Evolutionary conservation across 2,797 vertebrate genomes (phyloP).

Genomic region (Sebastes itinus): DNA sequence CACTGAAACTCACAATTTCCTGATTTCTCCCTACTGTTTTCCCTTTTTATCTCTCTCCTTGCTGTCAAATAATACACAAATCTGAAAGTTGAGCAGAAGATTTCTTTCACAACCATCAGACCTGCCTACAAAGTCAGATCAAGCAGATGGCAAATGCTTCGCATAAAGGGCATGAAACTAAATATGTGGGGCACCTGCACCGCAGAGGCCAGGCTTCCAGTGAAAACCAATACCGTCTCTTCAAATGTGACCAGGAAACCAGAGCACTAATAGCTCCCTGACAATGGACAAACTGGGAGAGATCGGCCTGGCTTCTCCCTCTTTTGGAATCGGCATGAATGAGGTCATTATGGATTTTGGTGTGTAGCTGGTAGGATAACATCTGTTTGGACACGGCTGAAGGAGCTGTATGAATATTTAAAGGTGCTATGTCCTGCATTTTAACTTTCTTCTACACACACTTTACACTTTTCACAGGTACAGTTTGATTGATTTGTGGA

Average conservation of each 20-base stretch:
- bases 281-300: constrained; percentile 61
- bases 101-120: constrained; percentile 43
- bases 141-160: constrained; percentile 75
- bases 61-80: constrained; percentile 39
- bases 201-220: constrained; percentile 40
- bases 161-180: constrained; percentile 72
- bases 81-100: constrained; percentile 50
- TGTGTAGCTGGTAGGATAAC: constrained; percentile 48
- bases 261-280: constrained; percentile 53
- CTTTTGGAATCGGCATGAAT: constrained; percentile 52
- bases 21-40: background rate
- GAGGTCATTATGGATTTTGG: constrained; percentile 60
- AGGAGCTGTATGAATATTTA: constrained; percentile 19
- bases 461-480: background rate
- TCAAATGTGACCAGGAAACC: constrained; percentile 69
- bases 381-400: constrained; percentile 50
- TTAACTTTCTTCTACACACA: background rate
- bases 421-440: background rate
- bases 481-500: background rate
- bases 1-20: background rate
- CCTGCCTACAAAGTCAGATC: constrained; percentile 59
- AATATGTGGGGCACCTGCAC: constrained; percentile 74
- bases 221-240: constrained; percentile 67
- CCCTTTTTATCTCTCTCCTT: background rate
- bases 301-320: constrained; percentile 37